These are phyloP conservation scores for Cryptocephalus primarius DNA, from an alignment of 2,888 invertebrate genomes.

Conservation along the genomic window DNA sequence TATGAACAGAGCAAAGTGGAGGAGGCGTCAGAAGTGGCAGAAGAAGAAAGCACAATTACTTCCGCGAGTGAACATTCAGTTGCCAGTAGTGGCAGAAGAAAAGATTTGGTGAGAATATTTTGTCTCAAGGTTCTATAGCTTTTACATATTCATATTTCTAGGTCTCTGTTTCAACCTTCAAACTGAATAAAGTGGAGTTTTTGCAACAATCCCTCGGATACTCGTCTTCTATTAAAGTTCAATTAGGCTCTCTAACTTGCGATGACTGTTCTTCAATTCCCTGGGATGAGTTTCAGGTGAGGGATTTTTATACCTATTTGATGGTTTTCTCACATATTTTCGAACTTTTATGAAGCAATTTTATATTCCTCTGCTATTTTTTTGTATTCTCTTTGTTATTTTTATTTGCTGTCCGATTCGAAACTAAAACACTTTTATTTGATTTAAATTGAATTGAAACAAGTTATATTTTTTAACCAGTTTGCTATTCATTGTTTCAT, in stretches of 20 bases:
- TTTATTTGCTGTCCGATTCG: too few relatives aligned
- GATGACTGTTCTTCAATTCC: slow-evolving; percentile 83
- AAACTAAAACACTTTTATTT: too few relatives aligned
- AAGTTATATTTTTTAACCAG: too few relatives aligned
- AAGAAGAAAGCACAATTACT: slow-evolving; percentile 59
- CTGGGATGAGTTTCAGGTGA: slow-evolving; percentile 91
- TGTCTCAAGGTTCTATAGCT: too few relatives aligned
- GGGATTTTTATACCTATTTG: neutral
- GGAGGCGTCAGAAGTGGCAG: slow-evolving; percentile 75
- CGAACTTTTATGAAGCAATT: too few relatives aligned
- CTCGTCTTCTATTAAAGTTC: slow-evolving; percentile 54
- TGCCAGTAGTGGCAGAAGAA: slow-evolving; percentile 65
- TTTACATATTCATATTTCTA: slow-evolving; percentile 12
- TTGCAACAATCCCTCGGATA: slow-evolving; percentile 60
- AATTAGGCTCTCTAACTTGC: slow-evolving; percentile 58
- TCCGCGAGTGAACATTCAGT: slow-evolving; percentile 77
- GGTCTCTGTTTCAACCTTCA: slow-evolving; percentile 50
- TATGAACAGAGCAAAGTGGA: slow-evolving; percentile 46
- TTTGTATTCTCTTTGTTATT: slow-evolving; percentile 24
- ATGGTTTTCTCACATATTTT: too few relatives aligned
- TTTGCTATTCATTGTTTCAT: too few relatives aligned
- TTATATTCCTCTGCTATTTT: neutral
- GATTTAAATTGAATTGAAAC: too few relatives aligned
- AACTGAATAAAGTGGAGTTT: slow-evolving; percentile 64
- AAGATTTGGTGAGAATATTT: slow-evolving; percentile 55